Conservation (phyloP, 1,140 invertebrate species). For the Drosophila obscura region DNA sequence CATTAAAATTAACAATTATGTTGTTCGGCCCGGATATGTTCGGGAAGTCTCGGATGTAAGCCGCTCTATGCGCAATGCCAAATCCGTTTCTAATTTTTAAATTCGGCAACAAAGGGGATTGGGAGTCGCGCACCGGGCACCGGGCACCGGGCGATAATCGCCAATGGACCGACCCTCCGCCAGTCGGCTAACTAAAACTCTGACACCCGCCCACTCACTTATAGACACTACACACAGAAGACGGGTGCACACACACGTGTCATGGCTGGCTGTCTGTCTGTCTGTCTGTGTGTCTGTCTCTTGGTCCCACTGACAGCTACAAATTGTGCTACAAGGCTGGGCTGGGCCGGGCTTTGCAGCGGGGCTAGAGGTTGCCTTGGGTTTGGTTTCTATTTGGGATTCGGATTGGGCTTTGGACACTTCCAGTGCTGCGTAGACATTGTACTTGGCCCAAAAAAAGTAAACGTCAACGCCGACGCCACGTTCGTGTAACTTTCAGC, state of each 20-base stretch:
- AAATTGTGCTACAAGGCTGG: constrained; percentile 70
- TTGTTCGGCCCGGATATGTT: constrained; percentile 23
- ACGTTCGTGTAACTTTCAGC: constrained; percentile 78
- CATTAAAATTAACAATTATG: constrained; percentile 79
- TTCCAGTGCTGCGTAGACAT: constrained; percentile 33
- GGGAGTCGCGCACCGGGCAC: constrained; percentile 6
- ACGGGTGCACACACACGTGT: constrained; percentile 51
- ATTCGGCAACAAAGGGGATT: constrained; percentile 23
- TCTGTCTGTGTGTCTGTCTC: constrained; percentile 17
- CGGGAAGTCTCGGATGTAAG: constrained; percentile 42
- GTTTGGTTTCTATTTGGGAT: neutral
- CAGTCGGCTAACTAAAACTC: constrained; percentile 61
- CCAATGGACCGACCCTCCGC: constrained; percentile 43
- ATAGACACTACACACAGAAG: constrained; percentile 23
- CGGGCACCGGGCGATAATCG: constrained; percentile 63
- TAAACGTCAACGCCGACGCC: constrained; percentile 65
- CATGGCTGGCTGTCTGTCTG: constrained; percentile 40
- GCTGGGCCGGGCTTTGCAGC: constrained; percentile 24
- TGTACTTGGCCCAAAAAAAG: constrained; percentile 27
- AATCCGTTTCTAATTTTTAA: constrained; percentile 72
- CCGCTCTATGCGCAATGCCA: constrained; percentile 63
- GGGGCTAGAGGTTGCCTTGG: constrained; percentile 4
- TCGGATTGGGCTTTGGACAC: constrained; percentile 31
- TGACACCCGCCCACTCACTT: constrained; percentile 67
- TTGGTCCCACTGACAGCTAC: constrained; percentile 73